Conservation (phyloP, 2,797 vertebrate genomes). For the Poecile montanus region DNA sequence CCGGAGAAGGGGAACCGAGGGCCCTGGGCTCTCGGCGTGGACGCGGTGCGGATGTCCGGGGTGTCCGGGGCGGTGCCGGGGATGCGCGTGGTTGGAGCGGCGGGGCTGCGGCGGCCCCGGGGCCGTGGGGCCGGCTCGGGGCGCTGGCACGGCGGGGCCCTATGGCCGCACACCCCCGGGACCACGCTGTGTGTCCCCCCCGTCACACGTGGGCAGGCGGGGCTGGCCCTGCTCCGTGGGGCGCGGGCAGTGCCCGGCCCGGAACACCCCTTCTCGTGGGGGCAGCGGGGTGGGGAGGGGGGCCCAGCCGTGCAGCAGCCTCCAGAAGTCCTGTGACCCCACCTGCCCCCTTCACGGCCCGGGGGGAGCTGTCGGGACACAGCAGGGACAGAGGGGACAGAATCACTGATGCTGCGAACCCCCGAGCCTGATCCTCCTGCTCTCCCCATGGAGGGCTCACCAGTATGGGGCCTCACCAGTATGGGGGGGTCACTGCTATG, state of each 20-base stretch:
- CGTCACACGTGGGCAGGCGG: neutral
- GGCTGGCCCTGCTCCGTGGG: neutral
- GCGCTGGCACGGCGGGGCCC: no score
- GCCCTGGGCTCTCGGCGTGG: neutral
- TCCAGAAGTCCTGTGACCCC: neutral
- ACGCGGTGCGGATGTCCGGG: neutral
- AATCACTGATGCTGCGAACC: neutral
- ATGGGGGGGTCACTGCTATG: neutral
- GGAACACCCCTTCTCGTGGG: fast-evolving
- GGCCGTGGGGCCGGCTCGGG: neutral
- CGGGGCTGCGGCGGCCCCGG: neutral
- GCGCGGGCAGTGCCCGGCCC: neutral
- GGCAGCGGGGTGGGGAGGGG: neutral
- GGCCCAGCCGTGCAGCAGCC: neutral
- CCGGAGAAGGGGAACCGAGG: neutral
- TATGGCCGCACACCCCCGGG: neutral
- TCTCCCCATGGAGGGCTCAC: neutral
- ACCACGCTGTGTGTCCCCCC: neutral
- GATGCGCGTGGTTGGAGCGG: neutral
- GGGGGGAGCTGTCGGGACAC: neutral
- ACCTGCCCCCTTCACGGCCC: neutral
- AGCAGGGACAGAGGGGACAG: no score
- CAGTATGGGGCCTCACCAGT: neutral
- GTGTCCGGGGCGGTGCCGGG: neutral
- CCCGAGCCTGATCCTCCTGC: neutral